Base-by-base conservation (phyloP, 1,140 invertebrate genomes). In the Octopus bimaculoides region DNA sequence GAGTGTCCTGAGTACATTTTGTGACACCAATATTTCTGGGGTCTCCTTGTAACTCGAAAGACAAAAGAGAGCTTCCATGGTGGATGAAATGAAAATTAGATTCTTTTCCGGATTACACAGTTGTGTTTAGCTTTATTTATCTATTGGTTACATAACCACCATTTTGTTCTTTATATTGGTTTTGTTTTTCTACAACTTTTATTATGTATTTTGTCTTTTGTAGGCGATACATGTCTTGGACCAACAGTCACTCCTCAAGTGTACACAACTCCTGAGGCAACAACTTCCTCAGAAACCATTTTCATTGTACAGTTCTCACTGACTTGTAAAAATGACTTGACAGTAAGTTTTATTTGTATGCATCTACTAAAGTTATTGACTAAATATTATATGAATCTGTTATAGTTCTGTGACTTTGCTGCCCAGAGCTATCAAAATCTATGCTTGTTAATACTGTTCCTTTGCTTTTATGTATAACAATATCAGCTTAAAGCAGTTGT, bases 181-280 rank as follows among this genome's bases (percentile, higher is more conserved):
- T 12, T 61, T 61, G 5, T 69, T 6, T 71, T 6, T n/a, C 17
- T 71, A 17, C 26, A 71, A n/a, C 26, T 71, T 8, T 71, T 6
- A 14, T n/a, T 20, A 71, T 3, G 6, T 79, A 41, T 75, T n/a
- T 81, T 52, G 77, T 61, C 77, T 75, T 80, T 86, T 86, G 69
- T 82, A 91, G 90, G 87, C 26, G 89, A 90, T 78, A 87, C 84
- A 12, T 91, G 91, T 84, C 74, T 87, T 73, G 86, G 85, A 54
- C 91, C 91, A n/a, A 81, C 87, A 66, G 88, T 92, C 6, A 88
- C 88, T 20, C 82, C 89, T 12, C 81, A 87, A 56, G 88, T 93
- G 0, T 98, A 97, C 90, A 96, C 96, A 74, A 97, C 96, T 6
- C 92, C 94, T 88, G 96, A 98, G 92, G 95, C 95, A 6, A 86